Conservation (phyloP, 2,113 vertebrate genomes). For the Ochotona princeps region DNA sequence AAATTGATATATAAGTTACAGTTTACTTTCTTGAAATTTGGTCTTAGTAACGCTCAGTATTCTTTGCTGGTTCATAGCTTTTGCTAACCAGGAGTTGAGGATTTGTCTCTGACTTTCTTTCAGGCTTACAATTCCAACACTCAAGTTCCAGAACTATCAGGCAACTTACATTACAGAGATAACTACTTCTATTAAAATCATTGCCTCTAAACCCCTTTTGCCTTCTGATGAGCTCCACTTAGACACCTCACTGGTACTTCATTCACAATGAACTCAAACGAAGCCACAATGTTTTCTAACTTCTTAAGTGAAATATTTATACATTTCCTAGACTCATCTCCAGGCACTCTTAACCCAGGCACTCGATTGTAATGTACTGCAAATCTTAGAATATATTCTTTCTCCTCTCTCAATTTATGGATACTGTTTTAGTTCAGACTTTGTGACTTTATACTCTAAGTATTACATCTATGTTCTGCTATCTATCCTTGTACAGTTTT, state of each 20-base stretch:
- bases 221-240: not conserved
- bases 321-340: not conserved
- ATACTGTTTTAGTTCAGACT: not conserved
- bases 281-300: not conserved
- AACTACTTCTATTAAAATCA: not conserved
- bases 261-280: not conserved
- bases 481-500: not conserved
- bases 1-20: not conserved
- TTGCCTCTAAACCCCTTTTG: not conserved
- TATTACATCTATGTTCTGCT: not conserved
- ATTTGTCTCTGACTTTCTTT: not conserved
- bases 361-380: not conserved
- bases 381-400: not conserved
- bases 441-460: not conserved
- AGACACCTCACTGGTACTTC: not conserved
- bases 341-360: not conserved
- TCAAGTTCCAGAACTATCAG: not conserved
- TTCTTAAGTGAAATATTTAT: not conserved
- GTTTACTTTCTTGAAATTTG: not conserved
- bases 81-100: not conserved
- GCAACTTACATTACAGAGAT: not conserved
- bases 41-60: not conserved
- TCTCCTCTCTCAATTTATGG: not conserved
- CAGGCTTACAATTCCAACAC: not conserved
- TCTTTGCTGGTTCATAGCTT: not conserved